These are phyloP conservation scores for Leucoma salicis DNA, from an alignment of 2,888 invertebrate genomes.

Conservation along the genomic window DNA sequence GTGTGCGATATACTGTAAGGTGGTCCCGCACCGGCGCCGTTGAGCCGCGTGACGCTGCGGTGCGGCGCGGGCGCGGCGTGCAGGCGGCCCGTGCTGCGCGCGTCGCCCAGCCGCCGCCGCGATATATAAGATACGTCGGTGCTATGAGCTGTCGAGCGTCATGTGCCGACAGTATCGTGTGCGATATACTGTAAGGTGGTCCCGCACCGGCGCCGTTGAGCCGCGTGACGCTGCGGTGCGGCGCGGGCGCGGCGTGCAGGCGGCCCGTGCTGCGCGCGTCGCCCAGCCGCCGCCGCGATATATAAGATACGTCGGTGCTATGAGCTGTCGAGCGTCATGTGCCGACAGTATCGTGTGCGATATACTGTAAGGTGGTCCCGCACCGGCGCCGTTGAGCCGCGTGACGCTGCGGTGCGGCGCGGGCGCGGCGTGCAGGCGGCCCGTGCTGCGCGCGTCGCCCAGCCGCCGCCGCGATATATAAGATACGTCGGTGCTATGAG, in stretches of 20 bases:
- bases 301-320: no score
- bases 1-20: no score
- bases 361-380: no score
- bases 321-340: no score
- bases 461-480: no score
- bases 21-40: slow-evolving; percentile 86
- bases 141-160: no score
- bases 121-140: no score
- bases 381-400: slow-evolving; percentile 87
- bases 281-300: no score
- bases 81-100: slow-evolving; percentile 87
- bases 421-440: slow-evolving; percentile 86
- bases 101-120: slow-evolving; percentile 88
- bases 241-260: slow-evolving; percentile 86
- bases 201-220: slow-evolving; percentile 87
- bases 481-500: no score
- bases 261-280: slow-evolving; percentile 90
- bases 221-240: slow-evolving; percentile 90
- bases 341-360: no score
- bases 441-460: slow-evolving; percentile 89
- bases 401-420: slow-evolving; percentile 91
- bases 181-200: no score
- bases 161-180: no score
- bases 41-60: slow-evolving; percentile 89
- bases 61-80: slow-evolving; percentile 88